Evolutionary conservation across 2,113 vertebrate genomes (phyloP), one percentile per base, ranked within the genome.

Genomic region (Poecilia latipinna): DNA sequence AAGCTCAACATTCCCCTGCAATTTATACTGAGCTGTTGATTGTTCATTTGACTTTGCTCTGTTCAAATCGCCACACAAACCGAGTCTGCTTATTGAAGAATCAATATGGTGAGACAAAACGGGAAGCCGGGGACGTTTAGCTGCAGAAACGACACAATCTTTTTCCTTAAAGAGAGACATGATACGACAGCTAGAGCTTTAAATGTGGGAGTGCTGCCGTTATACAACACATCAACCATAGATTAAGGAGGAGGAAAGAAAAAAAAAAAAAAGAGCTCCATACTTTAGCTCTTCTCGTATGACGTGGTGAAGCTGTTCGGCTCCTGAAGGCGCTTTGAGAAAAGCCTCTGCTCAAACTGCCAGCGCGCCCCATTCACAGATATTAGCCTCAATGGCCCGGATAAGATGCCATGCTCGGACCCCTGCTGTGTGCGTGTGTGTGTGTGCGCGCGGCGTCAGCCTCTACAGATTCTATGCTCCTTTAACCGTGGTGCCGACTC

Each of bases 311-410:
- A 66, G 72, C 73, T 68, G 82, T 65, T 74, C 32, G 11, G 32
- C 77, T 71, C 85, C 44, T 64, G 57, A 80, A 78, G 78, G 82
- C 68, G 72, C 78, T 82, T 89, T 79, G 91, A 82, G 70, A 78
- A 35, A 76, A 31, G 66, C 75, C 33, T 17, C 39, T 57, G 44
- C 71, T 78, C 65, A 90, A 79, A 84, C 85, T 89, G 83, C 78
- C 77, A 68, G 87, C 80, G 77, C 72, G 84, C 62, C 83, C 87
- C 86, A 74, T 90, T 93, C 90, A 92, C 91, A 94, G 77, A 88
- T 89, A 94, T 94, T 94, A 94, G 90, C 87, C 87, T 94, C 88
- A 93, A 91, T 90, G 90, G 88, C 70, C 77, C 51, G 79, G 69
- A 79, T 89, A 86, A 89, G 88, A 89, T 87, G 85, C 83, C 87